phyloP scores from a whole-genome alignment of 35 echinoderm and acorn worm species.

The Holothuria glaberrima region DNA sequence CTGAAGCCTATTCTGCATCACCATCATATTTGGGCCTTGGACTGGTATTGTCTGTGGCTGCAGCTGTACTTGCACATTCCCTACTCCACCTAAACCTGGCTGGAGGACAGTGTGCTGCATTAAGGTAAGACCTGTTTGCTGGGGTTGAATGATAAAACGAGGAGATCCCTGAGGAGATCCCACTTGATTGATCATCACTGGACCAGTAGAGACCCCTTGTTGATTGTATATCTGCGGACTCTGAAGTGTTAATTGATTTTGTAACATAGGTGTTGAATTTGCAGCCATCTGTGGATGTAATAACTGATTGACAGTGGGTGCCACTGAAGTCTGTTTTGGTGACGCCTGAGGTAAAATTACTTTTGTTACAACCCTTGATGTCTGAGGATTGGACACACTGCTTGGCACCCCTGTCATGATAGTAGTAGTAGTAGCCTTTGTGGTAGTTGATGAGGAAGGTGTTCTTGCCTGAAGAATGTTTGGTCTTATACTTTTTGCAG shows the following conservation, averaged over 20 bases:
- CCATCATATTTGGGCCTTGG: slow-evolving; percentile 43
- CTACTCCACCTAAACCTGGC: slow-evolving; percentile 9
- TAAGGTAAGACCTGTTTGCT: neutral
- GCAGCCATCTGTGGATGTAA: slow-evolving; percentile 10
- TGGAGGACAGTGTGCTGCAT: slow-evolving; percentile 39
- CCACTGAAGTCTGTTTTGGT: neutral
- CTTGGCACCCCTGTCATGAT: neutral
- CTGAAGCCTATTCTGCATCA: slow-evolving; percentile 24
- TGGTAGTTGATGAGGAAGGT: neutral
- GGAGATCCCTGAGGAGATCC: slow-evolving; percentile 33
- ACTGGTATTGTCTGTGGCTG: slow-evolving; percentile 44
- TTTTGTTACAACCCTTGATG: neutral
- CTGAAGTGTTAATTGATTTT: slow-evolving; percentile 11
- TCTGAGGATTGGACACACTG: too few relatives aligned
- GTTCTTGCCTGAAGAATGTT: neutral
- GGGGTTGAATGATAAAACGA: slow-evolving; percentile 26
- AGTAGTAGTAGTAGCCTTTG: neutral
- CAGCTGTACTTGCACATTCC: slow-evolving; percentile 17
- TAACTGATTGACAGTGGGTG: neutral
- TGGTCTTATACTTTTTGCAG: neutral
- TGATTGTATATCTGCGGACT: slow-evolving; percentile 42
- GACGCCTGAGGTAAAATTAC: neutral
- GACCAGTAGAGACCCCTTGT: neutral
- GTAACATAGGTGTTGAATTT: slow-evolving; percentile 1
- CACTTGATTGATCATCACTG: slow-evolving; percentile 13